A percentile compares a stretch with the other conserved stretches of the same genome.
phyloP scores from a whole-genome alignment of 2,113 vertebrate species.

The Casuarius casuarius region DNA sequence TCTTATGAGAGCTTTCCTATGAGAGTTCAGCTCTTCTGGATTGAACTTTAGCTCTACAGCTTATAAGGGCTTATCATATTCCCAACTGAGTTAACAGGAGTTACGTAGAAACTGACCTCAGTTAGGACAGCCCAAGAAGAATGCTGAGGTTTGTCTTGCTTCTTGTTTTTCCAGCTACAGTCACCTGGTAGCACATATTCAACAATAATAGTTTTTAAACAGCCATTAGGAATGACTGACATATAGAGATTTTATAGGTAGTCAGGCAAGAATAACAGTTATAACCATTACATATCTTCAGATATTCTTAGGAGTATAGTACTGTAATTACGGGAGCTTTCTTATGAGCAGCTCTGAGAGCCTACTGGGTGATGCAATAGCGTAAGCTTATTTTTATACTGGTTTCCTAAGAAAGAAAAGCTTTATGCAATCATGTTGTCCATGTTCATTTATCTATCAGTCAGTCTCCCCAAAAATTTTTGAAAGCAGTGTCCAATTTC shows the following conservation, averaged over 20 bases:
- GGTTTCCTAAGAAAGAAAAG: not conserved
- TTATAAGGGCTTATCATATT: not conserved
- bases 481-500: not conserved
- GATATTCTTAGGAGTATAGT: not conserved
- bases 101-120: not conserved
- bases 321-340: slow-evolving; percentile 19
- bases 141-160: not conserved
- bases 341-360: not conserved
- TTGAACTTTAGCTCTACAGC: not conserved
- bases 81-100: not conserved
- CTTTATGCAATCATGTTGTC: not conserved
- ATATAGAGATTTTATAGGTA: not conserved
- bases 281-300: not conserved
- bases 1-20: not conserved
- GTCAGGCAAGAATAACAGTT: slow-evolving; percentile 21
- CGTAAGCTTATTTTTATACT: slow-evolving; percentile 20
- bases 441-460: not conserved
- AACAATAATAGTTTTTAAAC: not conserved
- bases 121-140: not conserved
- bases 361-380: not conserved
- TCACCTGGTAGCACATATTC: not conserved
- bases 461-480: not conserved
- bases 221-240: slow-evolving; percentile 16
- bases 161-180: not conserved
- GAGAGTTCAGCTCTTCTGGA: not conserved